Conservation (phyloP, 2,888 invertebrate species). For the Nebria brevicollis region DNA sequence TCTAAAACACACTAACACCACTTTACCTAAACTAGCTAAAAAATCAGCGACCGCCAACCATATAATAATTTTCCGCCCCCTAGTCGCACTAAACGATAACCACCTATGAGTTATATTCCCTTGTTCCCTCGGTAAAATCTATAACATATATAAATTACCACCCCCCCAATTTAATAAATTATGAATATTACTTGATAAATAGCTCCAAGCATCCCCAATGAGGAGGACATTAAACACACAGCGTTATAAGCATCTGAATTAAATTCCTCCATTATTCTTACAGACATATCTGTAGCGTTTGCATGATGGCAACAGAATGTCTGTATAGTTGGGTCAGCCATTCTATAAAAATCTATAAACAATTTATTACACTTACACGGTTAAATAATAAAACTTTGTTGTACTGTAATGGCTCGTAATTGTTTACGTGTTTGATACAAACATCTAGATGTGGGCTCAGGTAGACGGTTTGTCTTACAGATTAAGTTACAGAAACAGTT, state of each 20-base stretch:
- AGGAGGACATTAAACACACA: conserved; percentile 78
- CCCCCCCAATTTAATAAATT: not conserved
- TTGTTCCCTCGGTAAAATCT: conserved; percentile 74
- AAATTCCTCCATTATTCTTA: conserved; percentile 76
- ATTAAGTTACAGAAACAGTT: not conserved
- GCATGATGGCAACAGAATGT: conserved; percentile 80
- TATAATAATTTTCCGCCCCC: conserved; percentile 77
- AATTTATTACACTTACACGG: not conserved
- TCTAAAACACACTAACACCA: conserved; percentile 19
- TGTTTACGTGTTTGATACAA: not conserved
- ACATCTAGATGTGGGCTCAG: not conserved
- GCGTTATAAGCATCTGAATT: conserved; percentile 79
- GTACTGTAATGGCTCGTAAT: too few relatives aligned
- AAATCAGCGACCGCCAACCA: conserved; percentile 85
- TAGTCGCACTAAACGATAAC: conserved; percentile 69
- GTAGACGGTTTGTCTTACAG: not conserved
- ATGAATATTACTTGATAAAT: conserved; percentile 73
- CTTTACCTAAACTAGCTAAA: conserved; percentile 77
- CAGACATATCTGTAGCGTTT: conserved; percentile 71
- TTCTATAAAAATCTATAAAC: conserved; percentile 54
- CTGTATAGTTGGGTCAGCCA: conserved; percentile 88
- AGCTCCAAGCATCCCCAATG: conserved; percentile 79
- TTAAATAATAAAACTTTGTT: not conserved
- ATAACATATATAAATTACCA: not conserved
- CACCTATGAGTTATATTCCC: conserved; percentile 66